Evolutionary conservation across 2,797 vertebrate species (phyloP).

Genomic region (Decapterus maruadsi): DNA sequence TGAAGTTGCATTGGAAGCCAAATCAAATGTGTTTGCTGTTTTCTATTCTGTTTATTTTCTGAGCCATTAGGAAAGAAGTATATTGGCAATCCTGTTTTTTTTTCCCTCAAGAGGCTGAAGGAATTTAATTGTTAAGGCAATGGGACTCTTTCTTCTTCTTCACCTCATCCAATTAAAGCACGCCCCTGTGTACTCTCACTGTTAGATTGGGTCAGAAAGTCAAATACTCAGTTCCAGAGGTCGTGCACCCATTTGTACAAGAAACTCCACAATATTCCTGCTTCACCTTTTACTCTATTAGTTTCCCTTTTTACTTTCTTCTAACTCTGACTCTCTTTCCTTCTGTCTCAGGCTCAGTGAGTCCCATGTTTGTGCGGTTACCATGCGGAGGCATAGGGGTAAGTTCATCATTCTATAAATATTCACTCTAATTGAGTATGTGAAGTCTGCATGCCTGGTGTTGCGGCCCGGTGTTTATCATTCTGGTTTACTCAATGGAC

Average conservation of each 20-base stretch:
- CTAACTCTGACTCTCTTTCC: constrained; percentile 19
- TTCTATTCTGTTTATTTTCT: constrained; percentile 37
- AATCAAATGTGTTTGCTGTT: not conserved
- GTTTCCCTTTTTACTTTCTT: not conserved
- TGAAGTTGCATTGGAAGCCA: not conserved
- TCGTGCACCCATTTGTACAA: constrained; percentile 34
- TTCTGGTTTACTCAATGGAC: constrained; percentile 59
- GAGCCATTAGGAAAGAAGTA: constrained; percentile 11
- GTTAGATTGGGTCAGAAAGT: constrained; percentile 69
- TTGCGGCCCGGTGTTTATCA: constrained; percentile 48
- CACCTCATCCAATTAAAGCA: constrained; percentile 60
- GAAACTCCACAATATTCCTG: constrained; percentile 26
- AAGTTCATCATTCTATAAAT: constrained; percentile 80
- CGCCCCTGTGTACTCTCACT: constrained; percentile 45
- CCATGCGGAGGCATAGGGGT: constrained; percentile 97
- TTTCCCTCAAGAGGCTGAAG: not conserved
- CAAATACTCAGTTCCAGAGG: constrained; percentile 60
- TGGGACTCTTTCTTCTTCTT: constrained; percentile 21
- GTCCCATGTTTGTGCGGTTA: constrained; percentile 95
- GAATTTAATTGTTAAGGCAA: constrained; percentile 45
- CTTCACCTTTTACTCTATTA: constrained; percentile 39
- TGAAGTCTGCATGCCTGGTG: constrained; percentile 40
- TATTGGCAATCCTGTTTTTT: constrained; percentile 17
- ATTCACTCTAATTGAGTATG: constrained; percentile 45
- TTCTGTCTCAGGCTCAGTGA: constrained; percentile 89